Evolutionary conservation across 2,888 invertebrate species (phyloP).

Genomic region (Achlya flavicornis): DNA sequence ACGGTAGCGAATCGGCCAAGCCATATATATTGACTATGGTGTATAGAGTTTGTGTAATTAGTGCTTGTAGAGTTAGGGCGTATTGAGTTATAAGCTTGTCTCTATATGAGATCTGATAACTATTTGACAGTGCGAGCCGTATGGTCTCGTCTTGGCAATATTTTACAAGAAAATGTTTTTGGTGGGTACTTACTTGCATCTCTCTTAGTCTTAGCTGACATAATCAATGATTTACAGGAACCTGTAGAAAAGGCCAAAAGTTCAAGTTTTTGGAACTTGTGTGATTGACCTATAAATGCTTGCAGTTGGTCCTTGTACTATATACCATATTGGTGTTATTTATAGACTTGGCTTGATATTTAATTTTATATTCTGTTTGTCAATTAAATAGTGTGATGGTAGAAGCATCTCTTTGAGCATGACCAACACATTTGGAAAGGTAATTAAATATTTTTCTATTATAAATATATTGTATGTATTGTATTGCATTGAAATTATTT

Average conservation of each 20-base stretch:
- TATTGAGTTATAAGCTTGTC: too few relatives aligned
- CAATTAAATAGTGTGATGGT: constrained; percentile 50
- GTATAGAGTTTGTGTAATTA: too few relatives aligned
- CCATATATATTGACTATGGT: too few relatives aligned
- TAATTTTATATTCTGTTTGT: constrained; percentile 41
- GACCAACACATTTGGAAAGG: constrained; percentile 46
- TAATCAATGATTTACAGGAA: too few relatives aligned
- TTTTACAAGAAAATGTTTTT: too few relatives aligned
- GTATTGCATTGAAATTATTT: constrained; percentile 17
- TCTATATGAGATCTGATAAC: too few relatives aligned
- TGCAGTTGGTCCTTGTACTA: constrained; percentile 3
- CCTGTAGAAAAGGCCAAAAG: background rate
- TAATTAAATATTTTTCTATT: constrained; percentile 43
- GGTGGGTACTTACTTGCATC: too few relatives aligned
- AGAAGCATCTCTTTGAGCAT: constrained; percentile 52
- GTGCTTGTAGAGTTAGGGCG: too few relatives aligned
- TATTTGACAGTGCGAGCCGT: too few relatives aligned
- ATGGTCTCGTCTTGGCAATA: too few relatives aligned
- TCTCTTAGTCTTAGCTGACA: too few relatives aligned
- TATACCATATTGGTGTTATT: constrained; percentile 17
- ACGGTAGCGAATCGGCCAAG: too few relatives aligned
- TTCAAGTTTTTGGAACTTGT: background rate
- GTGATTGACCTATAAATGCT: background rate
- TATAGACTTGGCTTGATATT: constrained; percentile 15
- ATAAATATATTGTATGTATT: constrained; percentile 21